Base-by-base conservation (phyloP, 2,113 vertebrate genomes). In the Eptesicus fuscus region DNA sequence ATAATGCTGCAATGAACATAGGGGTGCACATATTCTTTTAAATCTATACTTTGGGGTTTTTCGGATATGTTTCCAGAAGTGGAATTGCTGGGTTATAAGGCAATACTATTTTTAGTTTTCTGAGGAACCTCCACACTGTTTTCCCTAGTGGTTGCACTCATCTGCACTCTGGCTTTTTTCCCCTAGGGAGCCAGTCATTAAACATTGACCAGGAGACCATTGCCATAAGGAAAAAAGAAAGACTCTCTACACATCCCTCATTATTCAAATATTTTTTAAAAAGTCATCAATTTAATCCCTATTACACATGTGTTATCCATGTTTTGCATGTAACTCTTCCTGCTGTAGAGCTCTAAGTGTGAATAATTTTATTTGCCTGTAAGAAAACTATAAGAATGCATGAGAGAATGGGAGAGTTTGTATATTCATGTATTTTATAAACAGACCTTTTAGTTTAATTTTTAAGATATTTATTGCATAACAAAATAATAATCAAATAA, bases 211-310 rank as follows among this genome's bases (percentile, higher is more conserved):
- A 32, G 12, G 47, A 70, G 71, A 69, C 23, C 71, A 88, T 10
- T 56, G 18, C 4, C 20, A 84, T 37, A 85, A 88, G n/a, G 37
- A 73, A 80, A 93, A 94, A 94, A 70, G 22, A 96, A 91, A 83
- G 65, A 2, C 51, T 83, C 14, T 35, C 35, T 83, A 11, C 91
- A 86, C 49, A 30, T 74, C 71, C 85, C 70, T 91, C 17, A 65
- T 47, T 67, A 93, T 83, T 49, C 18, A 96, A 83, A 79, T 80
- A 30, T 63, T 63, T 63, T 63, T 63, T 4, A 69, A 77, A 51
- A 78, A 77, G 49, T 92, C 28, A 88, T 77, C 51, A 69, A 77
- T 78, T 92, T 76, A 56, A 88, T 82, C 11, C 13, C n/a, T 61
- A 73, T 32, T 44, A 5, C 11, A 56, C 40, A 74, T 32, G 56